phyloP scores from a whole-genome alignment of 2,113 vertebrate species.

The Piliocolobus tephrosceles region DNA sequence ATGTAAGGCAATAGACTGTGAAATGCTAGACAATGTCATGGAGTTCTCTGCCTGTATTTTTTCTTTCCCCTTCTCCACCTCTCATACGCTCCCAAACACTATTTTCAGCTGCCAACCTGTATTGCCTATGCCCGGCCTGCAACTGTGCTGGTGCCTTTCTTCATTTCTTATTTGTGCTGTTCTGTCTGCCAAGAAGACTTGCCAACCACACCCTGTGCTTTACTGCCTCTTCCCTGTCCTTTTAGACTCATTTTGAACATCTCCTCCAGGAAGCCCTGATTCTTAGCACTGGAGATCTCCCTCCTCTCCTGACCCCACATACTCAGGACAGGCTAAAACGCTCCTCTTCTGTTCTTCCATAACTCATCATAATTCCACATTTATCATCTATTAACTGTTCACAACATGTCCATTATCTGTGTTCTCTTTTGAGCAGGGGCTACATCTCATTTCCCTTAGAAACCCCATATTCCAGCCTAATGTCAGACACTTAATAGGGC shows the following conservation, averaged over 20 bases:
- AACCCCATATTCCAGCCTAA: not conserved
- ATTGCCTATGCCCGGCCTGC: not conserved
- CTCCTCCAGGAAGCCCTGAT: not conserved
- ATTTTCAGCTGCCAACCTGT: not conserved
- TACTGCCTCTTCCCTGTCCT: not conserved
- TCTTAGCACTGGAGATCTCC: not conserved
- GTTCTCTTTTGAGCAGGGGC: not conserved
- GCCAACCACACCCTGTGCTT: not conserved
- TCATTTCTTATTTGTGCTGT: not conserved
- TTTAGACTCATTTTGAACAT: not conserved
- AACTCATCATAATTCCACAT: too few relatives aligned
- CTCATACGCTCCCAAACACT: not conserved
- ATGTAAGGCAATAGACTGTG: not conserved
- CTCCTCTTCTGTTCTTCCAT: not conserved
- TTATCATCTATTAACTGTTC: not conserved
- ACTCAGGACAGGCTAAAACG: not conserved
- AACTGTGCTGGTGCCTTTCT: not conserved
- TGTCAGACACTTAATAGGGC: not conserved
- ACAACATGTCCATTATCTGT: not conserved
- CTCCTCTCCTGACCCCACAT: not conserved
- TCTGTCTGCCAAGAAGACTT: not conserved
- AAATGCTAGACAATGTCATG: not conserved
- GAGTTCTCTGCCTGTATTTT: not conserved
- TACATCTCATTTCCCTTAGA: not conserved
- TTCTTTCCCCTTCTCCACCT: not conserved